These are phyloP conservation scores for Trypoxylon attenuatum DNA, from an alignment of 2,888 invertebrate species.

Conservation along the genomic window DNA sequence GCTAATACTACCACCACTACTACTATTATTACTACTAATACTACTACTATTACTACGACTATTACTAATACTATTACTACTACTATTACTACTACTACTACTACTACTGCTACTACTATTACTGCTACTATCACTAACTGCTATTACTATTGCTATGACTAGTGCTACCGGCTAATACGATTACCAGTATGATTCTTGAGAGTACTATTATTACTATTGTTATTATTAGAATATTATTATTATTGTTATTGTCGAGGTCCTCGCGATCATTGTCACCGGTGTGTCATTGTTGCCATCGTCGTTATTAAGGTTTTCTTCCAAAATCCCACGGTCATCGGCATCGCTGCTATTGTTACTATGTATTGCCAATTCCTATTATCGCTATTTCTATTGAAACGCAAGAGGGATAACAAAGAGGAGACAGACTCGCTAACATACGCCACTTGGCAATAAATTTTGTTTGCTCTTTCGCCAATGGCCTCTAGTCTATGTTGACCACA, in stretches of 20 bases:
- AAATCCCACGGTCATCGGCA: no score
- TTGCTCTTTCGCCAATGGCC: no score
- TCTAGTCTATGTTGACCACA: no score
- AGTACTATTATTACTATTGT: background rate
- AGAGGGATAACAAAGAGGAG: background rate
- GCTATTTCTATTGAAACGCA: background rate
- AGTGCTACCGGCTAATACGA: background rate
- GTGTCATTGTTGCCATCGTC: no score
- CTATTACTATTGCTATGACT: background rate
- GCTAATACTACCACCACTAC: slow-evolving; percentile 31
- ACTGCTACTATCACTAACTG: background rate
- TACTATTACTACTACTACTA: background rate
- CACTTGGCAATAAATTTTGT: no score
- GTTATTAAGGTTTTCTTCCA: no score
- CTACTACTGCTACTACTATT: background rate
- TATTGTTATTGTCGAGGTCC: slow-evolving; percentile 9
- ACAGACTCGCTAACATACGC: no score
- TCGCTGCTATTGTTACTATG: no score
- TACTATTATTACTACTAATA: slow-evolving; percentile 21
- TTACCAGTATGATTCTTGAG: background rate
- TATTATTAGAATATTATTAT: slow-evolving; percentile 8
- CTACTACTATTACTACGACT: slow-evolving; percentile 20
- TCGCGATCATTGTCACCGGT: no score
- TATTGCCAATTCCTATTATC: no score
- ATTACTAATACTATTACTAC: slow-evolving; percentile 21